Evolutionary conservation across 2,888 invertebrate species (phyloP).

Genomic region (Cheilosia soror): DNA sequence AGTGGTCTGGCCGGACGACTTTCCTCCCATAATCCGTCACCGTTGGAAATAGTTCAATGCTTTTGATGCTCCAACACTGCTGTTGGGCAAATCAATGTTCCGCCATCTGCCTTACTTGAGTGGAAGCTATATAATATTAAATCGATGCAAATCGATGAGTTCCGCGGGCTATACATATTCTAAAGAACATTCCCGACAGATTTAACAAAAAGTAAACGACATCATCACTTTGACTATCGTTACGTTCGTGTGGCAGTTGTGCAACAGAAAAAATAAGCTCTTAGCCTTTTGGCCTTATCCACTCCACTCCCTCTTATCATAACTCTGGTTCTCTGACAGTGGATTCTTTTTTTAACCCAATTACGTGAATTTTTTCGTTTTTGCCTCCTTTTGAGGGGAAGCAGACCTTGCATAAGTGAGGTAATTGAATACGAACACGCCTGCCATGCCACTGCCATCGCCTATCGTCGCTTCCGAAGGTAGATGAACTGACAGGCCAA

Average conservation of each 20-base stretch:
- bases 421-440: conserved; percentile 67
- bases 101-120: conserved; percentile 7
- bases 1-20: conserved; percentile 35
- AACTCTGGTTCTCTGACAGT: conserved; percentile 15
- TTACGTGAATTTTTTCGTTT: conserved; percentile 42
- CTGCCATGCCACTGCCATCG: conserved; percentile 1
- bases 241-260: conserved; percentile 21
- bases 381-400: conserved; percentile 33
- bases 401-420: conserved; percentile 64
- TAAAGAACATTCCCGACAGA: background rate
- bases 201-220: background rate
- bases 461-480: conserved; percentile 45
- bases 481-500: conserved; percentile 66
- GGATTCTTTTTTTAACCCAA: conserved; percentile 57
- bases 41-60: conserved; percentile 29
- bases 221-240: conserved; percentile 8
- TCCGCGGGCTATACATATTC: background rate
- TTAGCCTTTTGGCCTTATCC: conserved; percentile 28
- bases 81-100: conserved; percentile 13
- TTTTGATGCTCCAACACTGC: background rate
- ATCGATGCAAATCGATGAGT: conserved; percentile 39
- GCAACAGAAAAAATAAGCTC: conserved; percentile 27
- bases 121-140: conserved; percentile 10
- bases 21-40: conserved; percentile 8
- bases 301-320: conserved; percentile 30